Conservation (phyloP, 2,888 invertebrate species). For the Listrodromus nycthemerus region DNA sequence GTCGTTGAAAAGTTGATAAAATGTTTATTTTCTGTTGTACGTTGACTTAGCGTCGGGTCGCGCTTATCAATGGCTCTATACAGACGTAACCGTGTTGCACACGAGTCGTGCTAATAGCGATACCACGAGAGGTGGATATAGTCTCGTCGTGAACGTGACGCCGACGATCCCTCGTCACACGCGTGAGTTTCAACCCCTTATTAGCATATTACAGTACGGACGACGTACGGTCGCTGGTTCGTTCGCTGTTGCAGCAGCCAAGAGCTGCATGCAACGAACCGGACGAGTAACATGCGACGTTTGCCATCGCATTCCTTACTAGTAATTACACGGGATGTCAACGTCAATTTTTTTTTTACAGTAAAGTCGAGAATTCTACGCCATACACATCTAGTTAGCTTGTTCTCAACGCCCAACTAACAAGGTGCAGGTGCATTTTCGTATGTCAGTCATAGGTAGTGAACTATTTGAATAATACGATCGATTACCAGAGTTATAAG, state of each 20-base stretch:
- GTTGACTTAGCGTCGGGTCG: background rate
- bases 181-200: slow-evolving; percentile 71
- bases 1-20: slow-evolving; percentile 13
- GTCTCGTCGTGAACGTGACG: slow-evolving; percentile 73
- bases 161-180: slow-evolving; percentile 69
- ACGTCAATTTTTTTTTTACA: background rate
- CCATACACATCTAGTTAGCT: too few relatives aligned
- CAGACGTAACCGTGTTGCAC: slow-evolving; percentile 9
- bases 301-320: slow-evolving; percentile 43
- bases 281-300: slow-evolving; percentile 74
- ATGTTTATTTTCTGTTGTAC: slow-evolving; percentile 20
- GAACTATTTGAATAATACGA: too few relatives aligned
- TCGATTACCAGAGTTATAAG: background rate
- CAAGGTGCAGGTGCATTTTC: too few relatives aligned
- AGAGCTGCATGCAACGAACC: slow-evolving; percentile 69
- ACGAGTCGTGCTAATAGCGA: slow-evolving; percentile 34
- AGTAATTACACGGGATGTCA: slow-evolving; percentile 63
- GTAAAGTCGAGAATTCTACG: too few relatives aligned
- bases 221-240: slow-evolving; percentile 47
- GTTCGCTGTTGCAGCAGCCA: slow-evolving; percentile 28
- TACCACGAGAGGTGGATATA: slow-evolving; percentile 50
- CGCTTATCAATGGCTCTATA: slow-evolving; percentile 16
- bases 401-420: too few relatives aligned
- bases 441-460: too few relatives aligned
- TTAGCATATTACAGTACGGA: slow-evolving; percentile 76